Base-by-base conservation (phyloP, 1,140 invertebrate genomes). In the Heliconius congener region DNA sequence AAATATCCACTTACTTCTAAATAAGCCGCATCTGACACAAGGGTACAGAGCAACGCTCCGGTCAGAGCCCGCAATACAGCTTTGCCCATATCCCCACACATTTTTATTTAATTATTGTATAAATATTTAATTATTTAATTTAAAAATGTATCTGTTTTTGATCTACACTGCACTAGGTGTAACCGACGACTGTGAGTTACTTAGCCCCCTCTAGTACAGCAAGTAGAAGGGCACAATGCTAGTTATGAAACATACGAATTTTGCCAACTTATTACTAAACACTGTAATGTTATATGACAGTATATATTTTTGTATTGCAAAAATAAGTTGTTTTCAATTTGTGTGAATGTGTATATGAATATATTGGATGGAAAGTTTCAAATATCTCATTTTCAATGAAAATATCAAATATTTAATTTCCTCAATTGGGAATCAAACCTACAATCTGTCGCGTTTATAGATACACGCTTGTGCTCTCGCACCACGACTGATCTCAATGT, bases 81-180 rank as follows among this genome's bases (percentile, higher is more conserved):
- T 79, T 93, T 93, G 39, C 93, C 93, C 91, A 93, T 94, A 80
- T 93, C 91, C 72, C 93, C 93, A 76, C 93, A 94, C 91, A 94
- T 74, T 70, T 74, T 78, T 27, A 46, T 27, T 46, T 60, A 73
- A 37, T 37, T 19, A 27, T 66, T 66, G 23, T 66, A 66, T 66
- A 13, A 13, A 27, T 66, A 66, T 66, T 66, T 27, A 27, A 66
- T 66, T 23, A 27, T 23, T 23, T 11, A 60, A 9, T 60, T 23
- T 66, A 30, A 66, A 66, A 66, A 16, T 5, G 30, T 16, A 66
- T 74, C 52, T 74, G 37, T 74, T 30, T 52, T 6, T 39, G 3
- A 71, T 74, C 73, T 75, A 55, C 78, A 79, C 78, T 79, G 73
- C 78, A 79, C 78, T 55, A 27, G 46, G n/a, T 74, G 60, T 71